A percentile compares a stretch with the other conserved stretches of the same genome.
Conservation (phyloP, 2,113 vertebrate genomes). For the Pongo pygmaeus region DNA sequence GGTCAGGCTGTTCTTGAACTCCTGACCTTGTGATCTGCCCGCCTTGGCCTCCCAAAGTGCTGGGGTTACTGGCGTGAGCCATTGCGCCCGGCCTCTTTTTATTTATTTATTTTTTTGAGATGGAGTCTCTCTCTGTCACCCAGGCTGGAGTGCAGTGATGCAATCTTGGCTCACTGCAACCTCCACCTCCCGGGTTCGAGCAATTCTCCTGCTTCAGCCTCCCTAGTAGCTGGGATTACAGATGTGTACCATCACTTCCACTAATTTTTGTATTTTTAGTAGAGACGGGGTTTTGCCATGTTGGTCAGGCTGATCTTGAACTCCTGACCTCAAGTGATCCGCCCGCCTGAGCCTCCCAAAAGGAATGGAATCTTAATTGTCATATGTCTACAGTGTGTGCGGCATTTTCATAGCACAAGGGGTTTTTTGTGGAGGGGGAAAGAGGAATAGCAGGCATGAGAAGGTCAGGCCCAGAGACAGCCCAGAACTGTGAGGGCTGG, state of each 20-base stretch:
- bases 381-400: not conserved
- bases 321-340: not conserved
- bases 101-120: not conserved
- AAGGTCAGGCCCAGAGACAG: not conserved
- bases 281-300: not conserved
- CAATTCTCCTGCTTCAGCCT: not conserved
- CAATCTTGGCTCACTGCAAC: not conserved
- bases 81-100: not conserved
- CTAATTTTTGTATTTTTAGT: not conserved
- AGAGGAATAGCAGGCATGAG: not conserved
- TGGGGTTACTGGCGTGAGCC: too few relatives aligned
- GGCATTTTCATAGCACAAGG: not conserved
- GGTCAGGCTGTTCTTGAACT: too few relatives aligned
- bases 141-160: not conserved
- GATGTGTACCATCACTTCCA: not conserved
- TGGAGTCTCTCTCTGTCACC: not conserved
- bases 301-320: not conserved
- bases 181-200: not conserved
- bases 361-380: not conserved
- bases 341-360: not conserved
- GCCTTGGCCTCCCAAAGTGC: too few relatives aligned
- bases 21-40: too few relatives aligned
- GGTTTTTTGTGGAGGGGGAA: not conserved
- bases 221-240: not conserved
- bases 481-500: not conserved